These are phyloP conservation scores for Gambelia wislizenii DNA, from an alignment of 2,797 vertebrate species.

Conservation along the genomic window DNA sequence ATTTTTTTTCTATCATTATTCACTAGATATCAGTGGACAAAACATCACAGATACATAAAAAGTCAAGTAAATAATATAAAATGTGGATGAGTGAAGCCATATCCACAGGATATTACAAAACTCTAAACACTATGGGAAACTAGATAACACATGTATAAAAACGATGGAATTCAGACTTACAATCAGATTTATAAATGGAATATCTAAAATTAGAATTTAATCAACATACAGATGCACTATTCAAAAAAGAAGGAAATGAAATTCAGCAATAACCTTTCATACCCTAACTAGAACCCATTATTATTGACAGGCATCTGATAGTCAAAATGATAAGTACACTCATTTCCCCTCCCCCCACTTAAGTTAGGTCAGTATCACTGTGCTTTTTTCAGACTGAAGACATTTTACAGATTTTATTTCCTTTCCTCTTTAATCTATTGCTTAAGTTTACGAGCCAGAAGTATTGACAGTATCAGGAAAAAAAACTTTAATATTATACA, in stretches of 20 bases:
- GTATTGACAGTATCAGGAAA: not conserved
- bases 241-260: not conserved
- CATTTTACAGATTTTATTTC: not conserved
- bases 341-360: not conserved
- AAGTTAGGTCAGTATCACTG: not conserved
- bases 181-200: not conserved
- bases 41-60: not conserved
- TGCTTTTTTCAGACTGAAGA: not conserved
- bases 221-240: not conserved
- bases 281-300: not conserved
- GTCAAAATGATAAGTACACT: not conserved
- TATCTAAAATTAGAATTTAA: constrained; percentile 10
- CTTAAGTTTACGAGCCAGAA: not conserved
- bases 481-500: not conserved
- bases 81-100: not conserved
- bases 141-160: not conserved
- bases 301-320: not conserved
- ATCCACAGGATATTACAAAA: constrained; percentile 1
- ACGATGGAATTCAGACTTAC: not conserved
- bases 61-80: not conserved
- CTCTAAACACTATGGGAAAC: not conserved
- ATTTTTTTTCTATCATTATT: not conserved
- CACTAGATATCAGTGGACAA: not conserved
- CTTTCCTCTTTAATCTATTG: not conserved
- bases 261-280: not conserved